Evolutionary conservation across 2,888 invertebrate genomes (phyloP).

Genomic region (Fabriciana adippe): DNA sequence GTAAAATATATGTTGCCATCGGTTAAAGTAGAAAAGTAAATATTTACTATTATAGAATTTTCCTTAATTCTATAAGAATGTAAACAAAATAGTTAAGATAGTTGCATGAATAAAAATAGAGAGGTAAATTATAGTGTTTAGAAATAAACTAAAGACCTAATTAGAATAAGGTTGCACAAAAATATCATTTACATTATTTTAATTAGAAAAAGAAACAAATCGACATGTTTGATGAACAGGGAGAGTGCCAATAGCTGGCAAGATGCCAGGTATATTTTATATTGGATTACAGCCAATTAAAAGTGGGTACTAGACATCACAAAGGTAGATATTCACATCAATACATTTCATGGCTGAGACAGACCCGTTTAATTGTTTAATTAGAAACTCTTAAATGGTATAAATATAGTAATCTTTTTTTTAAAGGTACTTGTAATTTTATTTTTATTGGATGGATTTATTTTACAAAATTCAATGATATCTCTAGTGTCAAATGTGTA

Average conservation of each 20-base stretch:
- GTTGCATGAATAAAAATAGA: not conserved
- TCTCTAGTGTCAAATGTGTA: not conserved
- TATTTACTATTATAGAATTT: too few species aligned
- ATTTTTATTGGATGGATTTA: not conserved
- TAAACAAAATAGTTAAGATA: not conserved
- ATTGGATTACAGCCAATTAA: slow-evolving; percentile 82
- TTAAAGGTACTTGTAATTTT: too few species aligned
- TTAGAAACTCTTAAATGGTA: slow-evolving; percentile 57
- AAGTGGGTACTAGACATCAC: slow-evolving; percentile 65
- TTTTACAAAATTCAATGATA: not conserved
- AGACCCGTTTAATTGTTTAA: slow-evolving; percentile 64
- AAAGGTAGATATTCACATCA: slow-evolving; percentile 62
- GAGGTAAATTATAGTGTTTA: not conserved
- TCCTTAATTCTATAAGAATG: not conserved
- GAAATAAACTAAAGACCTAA: slow-evolving; percentile 3
- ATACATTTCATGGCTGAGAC: slow-evolving; percentile 57
- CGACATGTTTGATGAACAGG: slow-evolving; percentile 76
- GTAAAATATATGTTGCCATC: not conserved
- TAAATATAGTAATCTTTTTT: too few species aligned
- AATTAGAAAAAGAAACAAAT: slow-evolving; percentile 76
- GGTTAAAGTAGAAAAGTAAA: too few species aligned
- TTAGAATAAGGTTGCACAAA: slow-evolving; percentile 15
- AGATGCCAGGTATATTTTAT: slow-evolving; percentile 76
- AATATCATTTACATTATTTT: slow-evolving; percentile 54
- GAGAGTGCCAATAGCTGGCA: slow-evolving; percentile 74